Evolutionary conservation across 2,113 vertebrate species (phyloP).

Genomic region (Xenotilapia leptura): DNA sequence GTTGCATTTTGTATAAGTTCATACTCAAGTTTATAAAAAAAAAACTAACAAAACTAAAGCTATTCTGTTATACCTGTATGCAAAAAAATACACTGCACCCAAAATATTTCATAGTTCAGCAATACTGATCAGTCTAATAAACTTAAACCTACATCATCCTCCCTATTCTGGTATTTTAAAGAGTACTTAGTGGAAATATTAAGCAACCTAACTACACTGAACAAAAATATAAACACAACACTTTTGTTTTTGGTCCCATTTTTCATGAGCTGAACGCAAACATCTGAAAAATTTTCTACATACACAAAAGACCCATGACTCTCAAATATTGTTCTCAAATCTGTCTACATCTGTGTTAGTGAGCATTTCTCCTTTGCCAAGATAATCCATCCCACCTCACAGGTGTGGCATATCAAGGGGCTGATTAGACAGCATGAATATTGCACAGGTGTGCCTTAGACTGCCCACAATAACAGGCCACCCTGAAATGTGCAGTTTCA

Average conservation of each 20-base stretch:
- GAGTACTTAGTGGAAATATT: background rate
- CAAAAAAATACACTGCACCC: background rate
- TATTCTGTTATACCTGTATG: background rate
- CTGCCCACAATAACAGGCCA: too few species aligned
- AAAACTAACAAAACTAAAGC: background rate
- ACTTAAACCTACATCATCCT: background rate
- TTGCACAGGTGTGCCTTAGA: too few species aligned
- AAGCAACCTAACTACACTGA: background rate
- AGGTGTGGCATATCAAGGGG: too few species aligned
- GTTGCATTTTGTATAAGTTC: background rate
- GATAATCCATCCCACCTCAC: too few species aligned
- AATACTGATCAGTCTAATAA: background rate
- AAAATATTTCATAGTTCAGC: background rate
- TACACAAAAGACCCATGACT: too few species aligned
- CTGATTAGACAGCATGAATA: too few species aligned
- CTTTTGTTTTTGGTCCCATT: too few species aligned
- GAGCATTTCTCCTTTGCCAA: rapidly evolving
- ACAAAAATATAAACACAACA: background rate
- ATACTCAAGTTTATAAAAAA: background rate
- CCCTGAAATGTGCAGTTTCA: too few species aligned
- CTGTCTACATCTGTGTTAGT: too few species aligned
- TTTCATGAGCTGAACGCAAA: too few species aligned
- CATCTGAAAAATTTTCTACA: background rate
- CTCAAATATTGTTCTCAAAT: too few species aligned
- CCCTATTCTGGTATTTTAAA: background rate